Base-by-base conservation (phyloP, 2,797 vertebrate genomes). In the Sternarchorhynchus goeldii region DNA sequence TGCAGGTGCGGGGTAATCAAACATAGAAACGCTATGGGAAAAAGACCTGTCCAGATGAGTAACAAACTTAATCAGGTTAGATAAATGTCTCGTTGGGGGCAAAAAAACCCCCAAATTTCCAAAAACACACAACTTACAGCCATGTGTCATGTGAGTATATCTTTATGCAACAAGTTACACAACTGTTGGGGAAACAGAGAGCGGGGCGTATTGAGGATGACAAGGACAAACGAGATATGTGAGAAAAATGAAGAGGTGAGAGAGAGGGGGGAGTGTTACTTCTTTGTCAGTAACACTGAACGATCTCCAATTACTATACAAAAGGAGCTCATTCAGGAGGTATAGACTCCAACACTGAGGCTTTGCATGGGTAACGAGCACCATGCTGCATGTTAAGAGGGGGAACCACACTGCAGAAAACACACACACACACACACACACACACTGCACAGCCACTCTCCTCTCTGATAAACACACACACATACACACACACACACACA, bases 271-370 rank as follows among this genome's bases (percentile, higher is more conserved):
- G 86, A 85, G 85, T 86, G 82, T 81, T 77, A 81, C 80, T 62
- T 88, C 87, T 90, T 92, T 90, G 89, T 88, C 80, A 80, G 87
- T 58, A 83, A 81, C 89, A 93, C 86, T 91, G 92, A 92, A 85
- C 77, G 90, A 93, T 92, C 93, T 95, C 92, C 92, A 95, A 93
- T 93, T 92, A 91, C 88, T 81, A 90, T 91, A 97, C 94, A 95
- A 97, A 98, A 93, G 92, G 89, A 88, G 88, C 93, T 94, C 94
- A 93, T 95, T 97, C 93, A 95, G 90, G 88, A 91, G 88, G 85
- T 86, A 89, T 89, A 90, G 87, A 88, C 90, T 90, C 81, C 87
- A 92, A 88, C 91, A 85, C 90, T 39, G 90, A 84, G 90, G 91
- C 90, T 92, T 91, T 92, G 93, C 91, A 93, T 90, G 91, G 91